Percentiles rank a stretch among this genome's conserved stretches.
These are phyloP conservation scores for Polyergus mexicanus DNA, from an alignment of 1,140 invertebrate species.

Conservation along the genomic window DNA sequence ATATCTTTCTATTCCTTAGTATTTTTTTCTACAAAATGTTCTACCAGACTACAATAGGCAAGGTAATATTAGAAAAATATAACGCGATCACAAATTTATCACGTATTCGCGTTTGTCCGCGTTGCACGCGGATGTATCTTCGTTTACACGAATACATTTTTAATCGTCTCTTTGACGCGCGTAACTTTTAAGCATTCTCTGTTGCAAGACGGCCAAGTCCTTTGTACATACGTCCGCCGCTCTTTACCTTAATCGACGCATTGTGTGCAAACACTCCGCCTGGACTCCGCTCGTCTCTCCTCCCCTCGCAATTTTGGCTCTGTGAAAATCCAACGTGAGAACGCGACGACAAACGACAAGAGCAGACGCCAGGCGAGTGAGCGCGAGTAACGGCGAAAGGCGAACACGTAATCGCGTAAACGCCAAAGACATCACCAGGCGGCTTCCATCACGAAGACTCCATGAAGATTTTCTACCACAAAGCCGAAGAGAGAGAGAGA, in stretches of 20 bases:
- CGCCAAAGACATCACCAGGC: constrained; percentile 52
- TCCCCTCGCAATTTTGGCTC: constrained; percentile 37
- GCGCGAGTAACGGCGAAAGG: constrained; percentile 27
- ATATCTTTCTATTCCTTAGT: too few relatives aligned
- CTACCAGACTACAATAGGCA: neutral
- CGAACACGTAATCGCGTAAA: constrained; percentile 55
- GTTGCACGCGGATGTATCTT: neutral
- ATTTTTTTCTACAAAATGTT: too few relatives aligned
- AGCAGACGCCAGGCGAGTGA: neutral
- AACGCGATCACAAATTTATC: too few relatives aligned
- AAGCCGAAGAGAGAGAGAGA: neutral
- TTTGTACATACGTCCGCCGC: constrained; percentile 39
- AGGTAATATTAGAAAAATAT: too few relatives aligned
- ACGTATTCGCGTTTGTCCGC: too few relatives aligned
- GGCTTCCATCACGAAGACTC: constrained; percentile 10
- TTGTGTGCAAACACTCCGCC: constrained; percentile 7
- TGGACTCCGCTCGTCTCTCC: neutral
- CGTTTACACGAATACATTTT: constrained; percentile 33
- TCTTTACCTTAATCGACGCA: constrained; percentile 57
- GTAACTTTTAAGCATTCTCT: constrained; percentile 9
- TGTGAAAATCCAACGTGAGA: constrained; percentile 52
- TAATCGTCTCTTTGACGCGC: constrained; percentile 43
- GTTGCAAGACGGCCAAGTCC: constrained; percentile 20
- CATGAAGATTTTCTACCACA: constrained; percentile 49
- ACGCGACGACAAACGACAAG: constrained; percentile 29